A percentile compares a stretch with the other conserved stretches of the same genome.
phyloP scores from a whole-genome alignment of 2,888 invertebrate species.

The Piscicola geometra region DNA sequence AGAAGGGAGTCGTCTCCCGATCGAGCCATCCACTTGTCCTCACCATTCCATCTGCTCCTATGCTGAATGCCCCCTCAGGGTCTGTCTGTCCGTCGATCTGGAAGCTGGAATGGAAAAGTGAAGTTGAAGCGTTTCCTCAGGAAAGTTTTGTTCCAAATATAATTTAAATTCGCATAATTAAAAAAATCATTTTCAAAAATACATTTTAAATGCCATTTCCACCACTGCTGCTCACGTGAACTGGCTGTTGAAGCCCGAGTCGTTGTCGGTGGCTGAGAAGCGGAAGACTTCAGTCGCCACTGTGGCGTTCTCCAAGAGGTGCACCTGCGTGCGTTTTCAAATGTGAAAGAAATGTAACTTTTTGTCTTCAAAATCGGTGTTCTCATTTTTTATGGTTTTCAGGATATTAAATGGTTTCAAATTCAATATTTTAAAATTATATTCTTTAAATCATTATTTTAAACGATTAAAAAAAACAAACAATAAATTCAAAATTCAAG shows the following conservation, averaged over 20 bases:
- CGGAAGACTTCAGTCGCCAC: constrained; percentile 84
- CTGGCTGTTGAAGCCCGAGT: constrained; percentile 59
- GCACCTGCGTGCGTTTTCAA: constrained; percentile 14
- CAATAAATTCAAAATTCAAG: too few species aligned
- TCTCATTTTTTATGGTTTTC: too few species aligned
- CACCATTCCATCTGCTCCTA: constrained; percentile 43
- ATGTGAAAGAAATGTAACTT: too few species aligned
- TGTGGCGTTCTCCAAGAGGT: constrained; percentile 72
- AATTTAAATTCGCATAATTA: too few species aligned
- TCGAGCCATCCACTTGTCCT: constrained; percentile 39
- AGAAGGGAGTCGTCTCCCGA: constrained; percentile 40
- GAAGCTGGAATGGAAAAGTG: too few species aligned
- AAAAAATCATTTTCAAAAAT: too few species aligned
- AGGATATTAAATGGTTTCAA: too few species aligned
- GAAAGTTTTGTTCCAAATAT: too few species aligned
- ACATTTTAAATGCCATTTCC: too few species aligned
- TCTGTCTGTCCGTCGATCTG: constrained; percentile 48
- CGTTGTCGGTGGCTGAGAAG: constrained; percentile 90
- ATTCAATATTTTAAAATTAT: too few species aligned
- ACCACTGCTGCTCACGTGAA: constrained; percentile 41
- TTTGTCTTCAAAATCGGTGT: too few species aligned
- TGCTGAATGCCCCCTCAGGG: constrained; percentile 47
- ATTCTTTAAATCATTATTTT: neutral
- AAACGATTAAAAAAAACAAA: neutral
- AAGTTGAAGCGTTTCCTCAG: too few species aligned